Evolutionary conservation across 2,888 invertebrate genomes (phyloP).

Genomic region (Cylloceria caligata): DNA sequence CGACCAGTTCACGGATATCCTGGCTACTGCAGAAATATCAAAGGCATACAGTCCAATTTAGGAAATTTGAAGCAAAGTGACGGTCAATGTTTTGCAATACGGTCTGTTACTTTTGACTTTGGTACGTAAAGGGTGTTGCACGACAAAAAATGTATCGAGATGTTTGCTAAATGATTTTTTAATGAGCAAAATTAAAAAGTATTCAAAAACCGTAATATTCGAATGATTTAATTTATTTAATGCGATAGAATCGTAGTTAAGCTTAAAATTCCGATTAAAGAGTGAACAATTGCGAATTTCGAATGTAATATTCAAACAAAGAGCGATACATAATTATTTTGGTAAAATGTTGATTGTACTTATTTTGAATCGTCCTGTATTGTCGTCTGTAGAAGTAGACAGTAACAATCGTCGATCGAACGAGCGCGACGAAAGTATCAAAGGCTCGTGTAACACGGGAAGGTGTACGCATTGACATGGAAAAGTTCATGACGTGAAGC

Average conservation of each 20-base stretch:
- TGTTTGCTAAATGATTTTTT: too few relatives aligned
- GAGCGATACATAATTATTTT: neutral
- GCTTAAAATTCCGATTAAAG: too few relatives aligned
- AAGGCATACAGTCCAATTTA: neutral
- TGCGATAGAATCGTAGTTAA: too few relatives aligned
- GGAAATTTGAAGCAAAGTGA: constrained; percentile 7
- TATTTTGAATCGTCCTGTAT: neutral
- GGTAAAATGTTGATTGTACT: neutral
- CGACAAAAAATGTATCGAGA: too few relatives aligned
- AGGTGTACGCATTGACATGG: constrained; percentile 66
- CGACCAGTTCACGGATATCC: constrained; percentile 35
- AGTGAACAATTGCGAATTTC: too few relatives aligned
- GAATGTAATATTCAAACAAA: too few relatives aligned
- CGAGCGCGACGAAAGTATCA: constrained; percentile 26
- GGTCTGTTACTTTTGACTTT: neutral
- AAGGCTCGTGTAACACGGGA: constrained; percentile 57
- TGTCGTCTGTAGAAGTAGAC: neutral
- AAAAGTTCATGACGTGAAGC: constrained; percentile 64
- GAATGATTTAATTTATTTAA: too few relatives aligned
- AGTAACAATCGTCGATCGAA: constrained; percentile 25
- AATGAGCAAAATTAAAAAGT: too few relatives aligned
- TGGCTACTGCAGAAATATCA: constrained; percentile 17
- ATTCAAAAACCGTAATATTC: too few relatives aligned
- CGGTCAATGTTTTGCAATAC: neutral
- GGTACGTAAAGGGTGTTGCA: too few relatives aligned